Conservation (phyloP, 1,140 invertebrate species). For the Neodiprion virginianus region DNA sequence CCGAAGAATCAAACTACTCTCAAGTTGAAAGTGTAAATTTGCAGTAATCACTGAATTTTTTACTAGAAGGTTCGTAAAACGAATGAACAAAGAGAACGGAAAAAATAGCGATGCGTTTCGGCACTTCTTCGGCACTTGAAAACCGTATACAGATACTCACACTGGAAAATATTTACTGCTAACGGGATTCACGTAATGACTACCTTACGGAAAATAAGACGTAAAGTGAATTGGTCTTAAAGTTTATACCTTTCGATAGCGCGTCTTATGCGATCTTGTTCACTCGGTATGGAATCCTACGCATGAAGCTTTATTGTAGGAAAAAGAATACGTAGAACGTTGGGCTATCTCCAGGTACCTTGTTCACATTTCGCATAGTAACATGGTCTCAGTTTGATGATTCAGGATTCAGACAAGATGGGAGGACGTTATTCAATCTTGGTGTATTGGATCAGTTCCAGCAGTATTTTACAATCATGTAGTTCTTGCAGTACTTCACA, state of each 20-base stretch:
- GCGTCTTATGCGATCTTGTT: background rate
- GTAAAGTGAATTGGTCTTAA: constrained; percentile 53
- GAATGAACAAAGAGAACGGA: too few relatives aligned
- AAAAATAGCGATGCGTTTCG: too few relatives aligned
- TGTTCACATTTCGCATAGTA: too few relatives aligned
- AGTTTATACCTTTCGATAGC: constrained; percentile 20
- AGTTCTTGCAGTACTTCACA: too few relatives aligned
- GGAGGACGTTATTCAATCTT: background rate
- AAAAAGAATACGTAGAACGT: background rate
- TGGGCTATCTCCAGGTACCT: too few relatives aligned
- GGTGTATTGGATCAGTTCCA: background rate
- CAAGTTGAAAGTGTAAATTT: background rate
- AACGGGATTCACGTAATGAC: constrained; percentile 30
- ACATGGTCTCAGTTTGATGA: too few relatives aligned
- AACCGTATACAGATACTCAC: too few relatives aligned
- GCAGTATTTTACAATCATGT: background rate
- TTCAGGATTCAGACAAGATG: background rate
- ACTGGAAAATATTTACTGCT: background rate
- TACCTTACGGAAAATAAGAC: constrained; percentile 45
- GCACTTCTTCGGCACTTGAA: too few relatives aligned
- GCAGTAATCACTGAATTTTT: background rate
- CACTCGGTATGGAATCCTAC: too few relatives aligned
- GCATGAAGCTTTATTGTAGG: too few relatives aligned
- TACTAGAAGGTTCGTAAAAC: too few relatives aligned
- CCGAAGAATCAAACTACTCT: background rate